A percentile compares a stretch with the other conserved stretches of the same genome.
Conservation (phyloP, 2,797 vertebrate species). For the Chelon auratus region DNA sequence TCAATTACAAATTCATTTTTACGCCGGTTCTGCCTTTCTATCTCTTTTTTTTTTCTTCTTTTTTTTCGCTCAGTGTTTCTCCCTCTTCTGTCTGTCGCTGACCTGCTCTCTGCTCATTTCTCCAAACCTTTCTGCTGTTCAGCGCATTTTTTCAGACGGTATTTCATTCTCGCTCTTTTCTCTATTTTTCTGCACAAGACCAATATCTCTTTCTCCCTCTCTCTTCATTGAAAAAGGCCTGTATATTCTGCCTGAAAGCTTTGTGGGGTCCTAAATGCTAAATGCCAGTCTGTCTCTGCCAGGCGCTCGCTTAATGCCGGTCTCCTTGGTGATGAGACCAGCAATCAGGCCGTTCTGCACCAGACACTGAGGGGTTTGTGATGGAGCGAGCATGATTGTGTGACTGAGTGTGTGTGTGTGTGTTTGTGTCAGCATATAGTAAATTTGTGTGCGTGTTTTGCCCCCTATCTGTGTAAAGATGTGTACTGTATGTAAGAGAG, state of each 20-base stretch:
- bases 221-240: conserved; percentile 60
- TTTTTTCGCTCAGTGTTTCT: neutral
- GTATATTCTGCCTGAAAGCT: conserved; percentile 66
- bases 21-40: neutral
- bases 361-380: conserved; percentile 74
- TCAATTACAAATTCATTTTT: conserved; percentile 5
- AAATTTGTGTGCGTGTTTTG: conserved; percentile 38
- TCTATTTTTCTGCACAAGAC: conserved; percentile 46
- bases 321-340: conserved; percentile 81
- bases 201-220: conserved; percentile 32
- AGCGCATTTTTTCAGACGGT: conserved; percentile 39
- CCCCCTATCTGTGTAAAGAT: conserved; percentile 20
- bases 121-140: conserved; percentile 19
- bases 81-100: conserved; percentile 19
- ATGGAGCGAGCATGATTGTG: conserved; percentile 37
- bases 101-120: conserved; percentile 6
- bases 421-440: conserved; percentile 39
- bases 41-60: conserved; percentile 3
- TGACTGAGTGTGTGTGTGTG: conserved; percentile 33
- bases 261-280: conserved; percentile 78
- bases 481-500: conserved; percentile 34
- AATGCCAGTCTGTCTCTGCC: conserved; percentile 79
- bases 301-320: conserved; percentile 76
- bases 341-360: conserved; percentile 67
- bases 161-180: conserved; percentile 39